These are phyloP conservation scores for Trypoxylon attenuatum DNA, from an alignment of 2,888 invertebrate genomes.

Conservation along the genomic window DNA sequence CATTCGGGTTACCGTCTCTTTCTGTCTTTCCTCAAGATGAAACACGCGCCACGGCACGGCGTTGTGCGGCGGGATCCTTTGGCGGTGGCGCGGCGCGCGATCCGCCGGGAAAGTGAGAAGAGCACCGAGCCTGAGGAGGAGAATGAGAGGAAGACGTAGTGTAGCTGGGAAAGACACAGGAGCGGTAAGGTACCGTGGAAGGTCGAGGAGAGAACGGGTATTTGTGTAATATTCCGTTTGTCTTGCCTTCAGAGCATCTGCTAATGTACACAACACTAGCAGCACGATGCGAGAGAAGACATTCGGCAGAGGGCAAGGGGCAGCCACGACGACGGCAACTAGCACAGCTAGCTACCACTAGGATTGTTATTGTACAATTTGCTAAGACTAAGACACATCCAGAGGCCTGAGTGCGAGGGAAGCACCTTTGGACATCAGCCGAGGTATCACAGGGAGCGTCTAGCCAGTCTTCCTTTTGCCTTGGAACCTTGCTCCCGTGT, in stretches of 20 bases:
- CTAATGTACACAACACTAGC: conserved; percentile 73
- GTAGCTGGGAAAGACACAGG: conserved; percentile 40
- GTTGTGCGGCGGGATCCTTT: conserved; percentile 55
- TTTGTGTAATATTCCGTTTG: conserved; percentile 75
- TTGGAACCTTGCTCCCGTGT: conserved; percentile 22
- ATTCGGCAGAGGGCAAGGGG: conserved; percentile 39
- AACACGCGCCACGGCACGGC: conserved; percentile 67
- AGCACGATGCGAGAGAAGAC: conserved; percentile 49
- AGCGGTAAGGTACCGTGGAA: conserved; percentile 38
- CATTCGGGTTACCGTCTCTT: conserved; percentile 36
- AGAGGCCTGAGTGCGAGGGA: conserved; percentile 67
- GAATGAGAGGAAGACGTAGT: conserved; percentile 21
- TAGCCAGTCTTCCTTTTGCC: conserved; percentile 50
- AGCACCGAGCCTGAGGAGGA: conserved; percentile 2
- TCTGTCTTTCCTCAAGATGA: conserved; percentile 61
- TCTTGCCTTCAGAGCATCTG: conserved; percentile 74
- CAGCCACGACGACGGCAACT: conserved; percentile 55
- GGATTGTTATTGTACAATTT: conserved; percentile 75
- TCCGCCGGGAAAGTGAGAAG: conserved; percentile 11
- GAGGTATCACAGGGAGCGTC: conserved; percentile 66
- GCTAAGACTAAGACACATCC: conserved; percentile 67
- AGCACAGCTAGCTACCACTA: conserved; percentile 58
- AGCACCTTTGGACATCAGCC: conserved; percentile 74
- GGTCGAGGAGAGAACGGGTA: conserved; percentile 62
- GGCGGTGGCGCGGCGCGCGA: conserved; percentile 24